Evolutionary conservation across 2,113 vertebrate genomes (phyloP).

Genomic region (Corydoras sp.): DNA sequence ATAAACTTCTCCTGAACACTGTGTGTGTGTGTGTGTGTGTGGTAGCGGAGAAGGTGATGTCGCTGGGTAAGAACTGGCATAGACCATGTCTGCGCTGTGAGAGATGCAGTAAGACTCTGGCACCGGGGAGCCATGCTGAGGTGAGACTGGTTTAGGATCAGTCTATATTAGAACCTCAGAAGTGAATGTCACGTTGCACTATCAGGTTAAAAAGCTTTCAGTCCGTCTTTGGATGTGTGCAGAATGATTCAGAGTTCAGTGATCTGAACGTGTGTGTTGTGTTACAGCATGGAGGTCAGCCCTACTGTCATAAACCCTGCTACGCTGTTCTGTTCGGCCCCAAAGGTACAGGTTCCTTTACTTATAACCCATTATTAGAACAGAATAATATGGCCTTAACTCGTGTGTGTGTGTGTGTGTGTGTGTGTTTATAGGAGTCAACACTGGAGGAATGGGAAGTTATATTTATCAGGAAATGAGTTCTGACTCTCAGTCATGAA

Average conservation of each 20-base stretch:
- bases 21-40: conserved; percentile 21
- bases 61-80: conserved; percentile 69
- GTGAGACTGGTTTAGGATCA: conserved; percentile 34
- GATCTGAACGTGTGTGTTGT: conserved; percentile 8
- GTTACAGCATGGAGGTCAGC: conserved; percentile 82
- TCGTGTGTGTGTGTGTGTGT: conserved; percentile 48
- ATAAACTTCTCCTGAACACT: not conserved
- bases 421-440: conserved; percentile 84
- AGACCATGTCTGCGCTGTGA: conserved; percentile 68
- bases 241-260: not conserved
- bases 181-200: too few species aligned
- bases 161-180: too few species aligned
- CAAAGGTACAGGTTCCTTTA: conserved; percentile 69
- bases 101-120: conserved; percentile 64
- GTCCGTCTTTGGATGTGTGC: not conserved
- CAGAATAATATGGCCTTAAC: too few species aligned
- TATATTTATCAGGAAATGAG: conserved; percentile 86
- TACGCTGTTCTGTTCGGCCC: conserved; percentile 87
- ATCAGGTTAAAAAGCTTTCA: too few species aligned
- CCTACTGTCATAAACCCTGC: conserved; percentile 94
- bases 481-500: conserved; percentile 72
- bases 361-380: too few species aligned
- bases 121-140: conserved; percentile 65
- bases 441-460: conserved; percentile 88
- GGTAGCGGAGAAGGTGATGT: conserved; percentile 54